Evolutionary conservation across 2,888 invertebrate genomes (phyloP).

Genomic region (Dasysyrphus tricinctus): DNA sequence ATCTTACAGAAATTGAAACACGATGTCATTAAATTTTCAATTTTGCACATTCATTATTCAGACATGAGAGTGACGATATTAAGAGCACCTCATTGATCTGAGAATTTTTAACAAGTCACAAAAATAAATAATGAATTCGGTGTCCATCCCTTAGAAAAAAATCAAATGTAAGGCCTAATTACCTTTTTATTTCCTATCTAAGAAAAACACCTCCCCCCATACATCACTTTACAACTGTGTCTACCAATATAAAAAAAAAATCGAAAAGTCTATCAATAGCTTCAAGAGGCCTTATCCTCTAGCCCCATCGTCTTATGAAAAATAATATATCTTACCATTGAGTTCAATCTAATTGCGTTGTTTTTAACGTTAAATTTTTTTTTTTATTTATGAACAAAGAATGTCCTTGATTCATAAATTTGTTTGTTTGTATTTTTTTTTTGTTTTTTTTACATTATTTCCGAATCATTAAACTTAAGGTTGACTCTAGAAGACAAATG

Average conservation of each 20-base stretch:
- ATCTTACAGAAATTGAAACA: too few relatives aligned
- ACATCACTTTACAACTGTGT: too few relatives aligned
- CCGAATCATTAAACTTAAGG: conserved; percentile 65
- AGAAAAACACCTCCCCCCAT: too few relatives aligned
- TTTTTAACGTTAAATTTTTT: conserved; percentile 1
- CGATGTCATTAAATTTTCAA: too few relatives aligned
- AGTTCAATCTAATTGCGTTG: conserved; percentile 13
- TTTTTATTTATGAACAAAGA: neutral
- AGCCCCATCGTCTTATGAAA: neutral
- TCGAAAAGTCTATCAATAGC: neutral
- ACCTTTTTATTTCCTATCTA: neutral
- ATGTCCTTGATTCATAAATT: conserved; percentile 31
- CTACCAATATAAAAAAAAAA: neutral
- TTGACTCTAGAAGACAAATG: conserved; percentile 41
- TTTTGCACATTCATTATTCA: too few relatives aligned
- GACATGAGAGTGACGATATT: too few relatives aligned
- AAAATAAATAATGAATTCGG: too few relatives aligned
- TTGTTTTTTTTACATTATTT: conserved; percentile 39
- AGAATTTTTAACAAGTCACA: too few relatives aligned
- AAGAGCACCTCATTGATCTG: too few relatives aligned
- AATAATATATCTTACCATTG: neutral
- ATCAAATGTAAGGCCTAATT: neutral
- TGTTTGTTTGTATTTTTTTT: conserved; percentile 4
- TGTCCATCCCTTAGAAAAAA: too few relatives aligned
- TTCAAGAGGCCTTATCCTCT: neutral